A percentile compares a stretch with the other conserved stretches of the same genome.
Evolutionary conservation across 2,797 vertebrate genomes (phyloP).

Genomic region (Lates japonicus): DNA sequence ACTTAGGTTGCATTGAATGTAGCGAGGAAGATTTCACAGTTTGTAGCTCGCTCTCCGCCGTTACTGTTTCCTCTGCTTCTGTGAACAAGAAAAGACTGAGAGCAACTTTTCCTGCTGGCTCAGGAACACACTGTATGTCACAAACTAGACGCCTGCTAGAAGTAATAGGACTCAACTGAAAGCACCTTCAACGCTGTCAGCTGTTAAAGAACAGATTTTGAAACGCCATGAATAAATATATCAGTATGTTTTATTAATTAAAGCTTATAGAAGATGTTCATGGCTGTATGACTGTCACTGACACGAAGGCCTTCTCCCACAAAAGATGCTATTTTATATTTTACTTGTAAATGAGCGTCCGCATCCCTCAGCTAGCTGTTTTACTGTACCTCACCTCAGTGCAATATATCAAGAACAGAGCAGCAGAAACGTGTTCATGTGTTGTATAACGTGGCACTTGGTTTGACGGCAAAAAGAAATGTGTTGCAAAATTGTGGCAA

Average conservation of each 20-base stretch:
- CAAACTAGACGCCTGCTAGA: constrained; percentile 7
- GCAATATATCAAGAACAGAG: constrained; percentile 74
- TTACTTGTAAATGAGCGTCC: constrained; percentile 15
- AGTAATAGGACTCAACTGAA: constrained; percentile 6
- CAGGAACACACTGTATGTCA: constrained; percentile 73
- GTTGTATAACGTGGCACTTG: constrained; percentile 48
- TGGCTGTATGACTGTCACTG: constrained; percentile 72
- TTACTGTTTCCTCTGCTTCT: constrained; percentile 45
- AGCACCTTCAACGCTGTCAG: constrained; percentile 53
- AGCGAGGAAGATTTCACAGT: constrained; percentile 42
- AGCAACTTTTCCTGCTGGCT: constrained; percentile 83
- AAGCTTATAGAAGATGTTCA: constrained; percentile 2
- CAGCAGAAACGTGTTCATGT: constrained; percentile 22
- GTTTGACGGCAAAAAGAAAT: constrained; percentile 46
- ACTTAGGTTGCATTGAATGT: constrained; percentile 50
- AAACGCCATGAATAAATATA: constrained; percentile 43
- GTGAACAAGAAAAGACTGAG: constrained; percentile 23
- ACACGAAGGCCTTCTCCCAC: constrained; percentile 61
- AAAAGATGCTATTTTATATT: constrained; percentile 46
- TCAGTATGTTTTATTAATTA: constrained; percentile 52
- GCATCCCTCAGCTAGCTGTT: constrained; percentile 42
- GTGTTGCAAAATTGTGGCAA: constrained; percentile 62
- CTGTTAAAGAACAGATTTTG: constrained; percentile 28
- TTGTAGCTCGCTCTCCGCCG: constrained; percentile 49
- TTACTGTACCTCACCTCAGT: constrained; percentile 76